Conservation (phyloP, 23 tunicate genomes). For the Ascidia mentula region DNA sequence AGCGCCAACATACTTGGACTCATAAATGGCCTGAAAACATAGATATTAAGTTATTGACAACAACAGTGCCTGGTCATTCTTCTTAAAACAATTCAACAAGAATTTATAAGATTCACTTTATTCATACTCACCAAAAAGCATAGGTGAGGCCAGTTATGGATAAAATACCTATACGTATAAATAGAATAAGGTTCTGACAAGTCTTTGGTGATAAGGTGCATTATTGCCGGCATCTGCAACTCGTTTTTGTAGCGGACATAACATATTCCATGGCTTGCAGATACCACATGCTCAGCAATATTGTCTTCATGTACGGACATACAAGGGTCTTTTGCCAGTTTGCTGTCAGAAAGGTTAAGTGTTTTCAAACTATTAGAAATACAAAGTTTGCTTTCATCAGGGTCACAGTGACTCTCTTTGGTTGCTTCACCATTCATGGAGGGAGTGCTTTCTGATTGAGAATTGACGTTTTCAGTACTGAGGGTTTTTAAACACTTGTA, state of each 20-base stretch:
- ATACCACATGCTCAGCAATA: constrained; percentile 8
- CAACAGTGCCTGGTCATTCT: too few species aligned
- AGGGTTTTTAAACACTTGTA: too few species aligned
- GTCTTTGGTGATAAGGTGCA: constrained; percentile 93
- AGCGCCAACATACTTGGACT: constrained; percentile 90
- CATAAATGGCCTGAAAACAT: constrained; percentile 55
- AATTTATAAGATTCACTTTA: not conserved
- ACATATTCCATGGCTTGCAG: constrained; percentile 32
- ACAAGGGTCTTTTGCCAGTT: too few species aligned
- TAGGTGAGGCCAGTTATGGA: constrained; percentile 98
- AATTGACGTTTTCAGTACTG: too few species aligned
- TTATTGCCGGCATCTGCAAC: constrained; percentile 85
- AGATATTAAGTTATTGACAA: not conserved
- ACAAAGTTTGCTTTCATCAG: too few species aligned
- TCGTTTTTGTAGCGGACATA: constrained; percentile 73
- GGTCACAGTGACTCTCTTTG: too few species aligned
- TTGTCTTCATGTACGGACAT: not conserved
- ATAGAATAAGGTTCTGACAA: constrained; percentile 97
- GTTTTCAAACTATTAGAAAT: too few species aligned
- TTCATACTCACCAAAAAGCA: constrained; percentile 82
- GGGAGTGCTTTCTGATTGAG: too few species aligned
- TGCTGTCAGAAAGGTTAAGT: too few species aligned
- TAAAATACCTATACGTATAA: constrained; percentile 97
- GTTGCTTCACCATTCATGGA: too few species aligned
- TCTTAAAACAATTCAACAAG: not conserved